Evolutionary conservation across 2,888 invertebrate species (phyloP), one percentile per base, ranked within the genome.

Genomic region (Bombylius major): DNA sequence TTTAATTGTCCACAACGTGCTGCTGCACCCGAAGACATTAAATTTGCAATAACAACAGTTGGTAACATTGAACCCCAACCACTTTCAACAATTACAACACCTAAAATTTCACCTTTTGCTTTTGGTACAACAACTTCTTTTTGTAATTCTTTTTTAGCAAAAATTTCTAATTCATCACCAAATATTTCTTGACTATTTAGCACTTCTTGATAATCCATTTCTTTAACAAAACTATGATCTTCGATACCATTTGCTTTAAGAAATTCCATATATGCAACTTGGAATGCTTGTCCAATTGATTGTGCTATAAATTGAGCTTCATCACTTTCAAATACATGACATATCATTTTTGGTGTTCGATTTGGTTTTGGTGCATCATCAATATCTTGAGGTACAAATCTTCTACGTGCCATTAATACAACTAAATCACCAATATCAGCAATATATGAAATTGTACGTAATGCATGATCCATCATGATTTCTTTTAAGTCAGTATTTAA

Each of bases 51-150:
- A 51, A 99, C 99, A 51, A 99, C 98, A 1, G 99, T 99, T n/a
- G 99, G 99, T 65, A 99, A 78, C 98, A 99, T 98, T 33, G 96
- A 97, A 34, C 99, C 99, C 99, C 99, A 99, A 45, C 99, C 99
- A 0, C 97, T 97, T 76, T 99, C 99, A 59, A 99, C 99, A 65
- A 99, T 96, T 53, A 99, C 98, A 61, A 99, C 93, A 14, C 99
- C 99, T 47, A 99, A 78, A 61, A 96, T 93, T 78, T 99, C 99
- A 34, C 97, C 95, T 73, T 97, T 97, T 47, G 92, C 84, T 76
- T 99, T 99, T 50, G 98, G 98, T 58, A 99, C 96, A 54, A 99
- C 96, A 61, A 99, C 97, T 79, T 94, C 94, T 76, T 93, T 94
- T 70, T 97, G 96, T 76, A 92, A 84, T 74, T 97, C 97, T 72